phyloP scores from a whole-genome alignment of 2,113 vertebrate species.

The Furnarius figulus region DNA sequence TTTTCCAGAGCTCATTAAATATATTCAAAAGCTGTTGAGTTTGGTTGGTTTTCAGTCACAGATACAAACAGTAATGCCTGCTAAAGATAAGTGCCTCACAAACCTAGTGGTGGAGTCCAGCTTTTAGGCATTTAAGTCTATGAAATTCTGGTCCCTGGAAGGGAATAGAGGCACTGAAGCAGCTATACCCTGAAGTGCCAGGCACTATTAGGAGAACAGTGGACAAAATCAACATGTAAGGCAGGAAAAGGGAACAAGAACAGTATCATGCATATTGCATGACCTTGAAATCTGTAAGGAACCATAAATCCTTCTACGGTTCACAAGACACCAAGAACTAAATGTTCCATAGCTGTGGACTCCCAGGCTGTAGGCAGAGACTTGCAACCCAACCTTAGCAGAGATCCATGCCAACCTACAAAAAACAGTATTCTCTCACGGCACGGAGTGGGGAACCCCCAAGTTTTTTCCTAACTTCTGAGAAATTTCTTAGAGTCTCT shows the following conservation, averaged over 20 bases:
- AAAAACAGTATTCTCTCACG: rapidly evolving
- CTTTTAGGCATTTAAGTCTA: background rate
- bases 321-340: background rate
- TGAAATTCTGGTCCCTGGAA: background rate
- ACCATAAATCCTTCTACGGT: rapidly evolving
- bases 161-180: background rate
- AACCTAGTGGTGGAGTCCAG: background rate
- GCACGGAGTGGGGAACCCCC: rapidly evolving
- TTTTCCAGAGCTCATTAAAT: background rate
- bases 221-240: background rate
- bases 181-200: background rate
- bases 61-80: background rate
- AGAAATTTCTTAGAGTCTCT: background rate
- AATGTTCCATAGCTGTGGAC: rapidly evolving
- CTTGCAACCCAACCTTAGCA: background rate
- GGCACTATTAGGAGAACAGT: background rate
- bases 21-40: background rate
- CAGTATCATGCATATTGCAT: background rate
- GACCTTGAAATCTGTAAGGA: background rate
- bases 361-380: background rate
- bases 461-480: background rate
- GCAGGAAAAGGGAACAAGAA: background rate
- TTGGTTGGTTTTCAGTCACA: background rate
- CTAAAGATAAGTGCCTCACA: background rate
- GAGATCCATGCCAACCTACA: background rate